Conservation (phyloP, 2,888 invertebrate genomes). For the Dicycla oo region DNA sequence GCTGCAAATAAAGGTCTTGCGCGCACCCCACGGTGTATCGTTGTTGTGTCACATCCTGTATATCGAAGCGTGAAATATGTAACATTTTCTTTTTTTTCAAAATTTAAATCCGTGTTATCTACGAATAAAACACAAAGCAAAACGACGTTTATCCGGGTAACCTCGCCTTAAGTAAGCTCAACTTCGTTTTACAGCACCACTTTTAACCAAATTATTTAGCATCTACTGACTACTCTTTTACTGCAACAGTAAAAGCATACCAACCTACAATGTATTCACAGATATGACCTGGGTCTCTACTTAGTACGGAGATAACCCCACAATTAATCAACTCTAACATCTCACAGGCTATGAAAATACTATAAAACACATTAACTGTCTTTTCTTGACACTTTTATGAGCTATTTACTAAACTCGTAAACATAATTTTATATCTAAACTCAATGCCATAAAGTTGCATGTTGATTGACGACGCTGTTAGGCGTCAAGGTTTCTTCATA, state of each 20-base stretch:
- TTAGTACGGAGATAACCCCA: background rate
- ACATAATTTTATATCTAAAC: conserved; percentile 18
- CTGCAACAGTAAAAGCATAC: background rate
- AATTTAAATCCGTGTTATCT: too few relatives aligned
- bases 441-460: conserved; percentile 22
- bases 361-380: conserved; percentile 17
- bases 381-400: conserved; percentile 32
- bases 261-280: background rate
- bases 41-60: too few relatives aligned
- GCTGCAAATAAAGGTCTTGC: too few relatives aligned
- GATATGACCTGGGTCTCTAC: background rate
- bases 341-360: conserved; percentile 21
- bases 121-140: too few relatives aligned
- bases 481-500: conserved; percentile 25
- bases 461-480: conserved; percentile 24
- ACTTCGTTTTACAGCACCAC: background rate
- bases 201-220: background rate
- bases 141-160: too few relatives aligned
- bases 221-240: too few relatives aligned
- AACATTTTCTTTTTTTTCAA: too few relatives aligned
- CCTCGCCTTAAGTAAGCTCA: too few relatives aligned
- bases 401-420: conserved; percentile 19
- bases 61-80: too few relatives aligned
- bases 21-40: too few relatives aligned
- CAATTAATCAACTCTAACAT: conserved; percentile 13